Evolutionary conservation across 2,113 vertebrate genomes (phyloP), one percentile per base, ranked within the genome.

Genomic region (Mystacornis crossleyi): DNA sequence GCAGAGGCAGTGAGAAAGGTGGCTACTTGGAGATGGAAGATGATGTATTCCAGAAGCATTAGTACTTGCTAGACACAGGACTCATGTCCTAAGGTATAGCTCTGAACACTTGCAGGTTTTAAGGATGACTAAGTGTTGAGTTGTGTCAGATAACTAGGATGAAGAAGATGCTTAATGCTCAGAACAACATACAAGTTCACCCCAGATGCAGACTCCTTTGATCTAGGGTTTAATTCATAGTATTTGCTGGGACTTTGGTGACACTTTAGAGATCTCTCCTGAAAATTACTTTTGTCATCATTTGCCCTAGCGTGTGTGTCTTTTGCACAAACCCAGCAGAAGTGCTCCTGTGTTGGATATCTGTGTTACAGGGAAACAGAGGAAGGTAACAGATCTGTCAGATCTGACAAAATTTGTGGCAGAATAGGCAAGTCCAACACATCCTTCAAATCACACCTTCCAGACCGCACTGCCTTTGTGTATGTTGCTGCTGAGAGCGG

Each of bases 241-340:
- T 36, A 14, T 43, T 58, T 69, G 6, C 33, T 40, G 45, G 12
- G 17, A 2, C 18, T 83, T 65, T 55, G 38, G 14, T 64, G 51
- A 8, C 34, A 25, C 4, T 34, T 87, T 12, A 24, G 24, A n/a
- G 43, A n/a, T 48, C 2, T 67, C 9, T 73, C 6, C 42, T 51
- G 47, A 26, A 70, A 82, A 61, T 26, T 3, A 71, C 6, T 9
- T 87, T 70, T 82, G 17, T 31, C 19, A 38, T 45, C 9, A 17
- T 60, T 91, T 64, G 10, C 23, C 26, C 11, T 18, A n/a, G 12
- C 0, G 0, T 4, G 7, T 25, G 8, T 19, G 20, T 40, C 43
- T 74, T 64, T 57, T 80, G 62, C 42, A 53, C 16, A 60, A 64
- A 55, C 0, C 1, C 24, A 43, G 28, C 19, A 53, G 20, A 43